Evolutionary conservation across 2,888 invertebrate species (phyloP).

Genomic region (Crocallis elinguaria): DNA sequence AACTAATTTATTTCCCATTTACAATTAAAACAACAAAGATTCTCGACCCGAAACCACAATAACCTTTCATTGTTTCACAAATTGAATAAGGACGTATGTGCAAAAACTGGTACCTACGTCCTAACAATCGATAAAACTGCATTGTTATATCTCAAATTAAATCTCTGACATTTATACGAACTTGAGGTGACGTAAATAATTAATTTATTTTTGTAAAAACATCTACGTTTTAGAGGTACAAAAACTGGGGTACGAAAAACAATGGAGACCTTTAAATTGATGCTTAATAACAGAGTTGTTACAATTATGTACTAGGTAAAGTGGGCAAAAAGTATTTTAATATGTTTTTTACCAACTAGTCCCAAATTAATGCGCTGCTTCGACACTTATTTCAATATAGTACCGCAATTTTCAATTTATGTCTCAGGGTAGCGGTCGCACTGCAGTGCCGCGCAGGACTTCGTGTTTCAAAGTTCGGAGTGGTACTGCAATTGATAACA

Average conservation of each 20-base stretch:
- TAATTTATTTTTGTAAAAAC: slow-evolving; percentile 19
- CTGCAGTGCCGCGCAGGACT: too few relatives aligned
- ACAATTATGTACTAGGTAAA: too few relatives aligned
- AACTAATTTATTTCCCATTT: slow-evolving; percentile 25
- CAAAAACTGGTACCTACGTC: slow-evolving; percentile 24
- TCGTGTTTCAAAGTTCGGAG: too few relatives aligned
- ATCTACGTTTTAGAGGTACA: background rate
- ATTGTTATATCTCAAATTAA: slow-evolving; percentile 36
- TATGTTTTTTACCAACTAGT: too few relatives aligned
- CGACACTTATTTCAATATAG: too few relatives aligned
- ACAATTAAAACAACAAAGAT: slow-evolving; percentile 17
- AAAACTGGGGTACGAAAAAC: background rate
- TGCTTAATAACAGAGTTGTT: too few relatives aligned
- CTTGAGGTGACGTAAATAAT: slow-evolving; percentile 23
- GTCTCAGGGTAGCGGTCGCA: too few relatives aligned
- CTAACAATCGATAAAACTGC: slow-evolving; percentile 32
- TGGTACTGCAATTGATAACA: too few relatives aligned
- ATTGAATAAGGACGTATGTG: slow-evolving; percentile 15
- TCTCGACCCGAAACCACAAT: slow-evolving; percentile 23
- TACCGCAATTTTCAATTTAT: too few relatives aligned
- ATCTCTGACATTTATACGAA: slow-evolving; percentile 37
- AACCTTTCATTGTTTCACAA: slow-evolving; percentile 21
- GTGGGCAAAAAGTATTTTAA: too few relatives aligned
- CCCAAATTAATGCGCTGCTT: too few relatives aligned
- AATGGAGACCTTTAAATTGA: background rate